phyloP scores from a whole-genome alignment of 2,113 vertebrate genomes.

The Cariama cristata region DNA sequence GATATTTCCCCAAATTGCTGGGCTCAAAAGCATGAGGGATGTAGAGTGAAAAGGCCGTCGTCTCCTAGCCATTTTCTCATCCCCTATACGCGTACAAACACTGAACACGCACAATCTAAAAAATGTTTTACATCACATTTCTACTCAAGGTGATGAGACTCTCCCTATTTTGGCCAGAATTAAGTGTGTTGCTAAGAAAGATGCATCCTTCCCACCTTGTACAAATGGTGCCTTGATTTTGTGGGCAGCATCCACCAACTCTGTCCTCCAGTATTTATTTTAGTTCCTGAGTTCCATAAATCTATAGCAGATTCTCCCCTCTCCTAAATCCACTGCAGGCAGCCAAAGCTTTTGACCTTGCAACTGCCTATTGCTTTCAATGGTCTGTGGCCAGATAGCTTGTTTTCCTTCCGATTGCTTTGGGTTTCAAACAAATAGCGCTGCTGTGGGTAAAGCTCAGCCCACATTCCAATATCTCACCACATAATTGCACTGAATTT shows the following conservation, averaged over 20 bases:
- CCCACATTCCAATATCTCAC: neutral
- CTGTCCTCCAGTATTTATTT: neutral
- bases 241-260: neutral
- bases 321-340: neutral
- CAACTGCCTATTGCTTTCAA: neutral
- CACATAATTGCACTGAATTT: neutral
- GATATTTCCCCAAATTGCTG: neutral
- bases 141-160: neutral
- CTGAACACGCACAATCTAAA: neutral
- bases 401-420: neutral
- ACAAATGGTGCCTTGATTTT: neutral
- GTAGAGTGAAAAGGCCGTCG: fast-evolving
- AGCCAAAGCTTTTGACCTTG: neutral
- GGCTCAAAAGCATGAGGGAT: neutral
- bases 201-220: neutral
- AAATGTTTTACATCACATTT: neutral
- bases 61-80: neutral
- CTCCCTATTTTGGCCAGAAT: neutral
- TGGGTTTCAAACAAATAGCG: neutral
- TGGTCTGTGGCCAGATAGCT: neutral
- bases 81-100: neutral
- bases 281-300: neutral
- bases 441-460: neutral
- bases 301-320: neutral
- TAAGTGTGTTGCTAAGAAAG: neutral